phyloP scores from a whole-genome alignment of 2,797 vertebrate genomes.

The Poecilia gillii region DNA sequence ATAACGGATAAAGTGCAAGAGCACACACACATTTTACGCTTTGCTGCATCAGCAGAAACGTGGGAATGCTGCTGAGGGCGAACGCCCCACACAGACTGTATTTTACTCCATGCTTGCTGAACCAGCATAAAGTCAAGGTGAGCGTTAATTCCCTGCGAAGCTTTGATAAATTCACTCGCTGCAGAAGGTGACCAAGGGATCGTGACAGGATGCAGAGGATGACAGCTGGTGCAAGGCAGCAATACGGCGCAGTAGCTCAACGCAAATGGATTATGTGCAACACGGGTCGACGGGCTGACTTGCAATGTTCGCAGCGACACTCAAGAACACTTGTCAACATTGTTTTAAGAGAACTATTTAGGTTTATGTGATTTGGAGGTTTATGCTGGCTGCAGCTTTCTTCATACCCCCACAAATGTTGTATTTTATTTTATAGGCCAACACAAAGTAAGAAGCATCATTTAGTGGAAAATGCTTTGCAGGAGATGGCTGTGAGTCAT shows the following conservation, averaged over 20 bases:
- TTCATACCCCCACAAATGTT: background rate
- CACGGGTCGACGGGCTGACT: background rate
- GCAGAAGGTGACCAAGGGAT: constrained; percentile 7
- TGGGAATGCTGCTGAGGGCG: constrained; percentile 20
- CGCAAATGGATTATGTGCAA: constrained; percentile 1
- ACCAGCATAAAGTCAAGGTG: constrained; percentile 62
- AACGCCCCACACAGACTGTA: constrained; percentile 25
- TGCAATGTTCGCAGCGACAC: background rate
- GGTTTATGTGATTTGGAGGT: no score
- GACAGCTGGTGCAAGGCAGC: constrained; percentile 24
- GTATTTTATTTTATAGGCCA: background rate
- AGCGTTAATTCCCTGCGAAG: constrained; percentile 31
- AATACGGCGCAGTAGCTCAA: constrained; percentile 6
- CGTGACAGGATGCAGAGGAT: constrained; percentile 12
- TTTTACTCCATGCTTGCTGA: constrained; percentile 31
- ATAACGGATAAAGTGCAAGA: constrained; percentile 14
- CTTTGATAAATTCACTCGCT: constrained; percentile 41
- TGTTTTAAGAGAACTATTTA: background rate
- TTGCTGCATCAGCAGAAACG: constrained; percentile 58
- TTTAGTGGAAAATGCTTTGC: background rate
- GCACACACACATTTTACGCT: background rate
- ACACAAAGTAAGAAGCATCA: background rate
- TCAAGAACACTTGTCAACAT: no score
- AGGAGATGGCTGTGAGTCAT: background rate
- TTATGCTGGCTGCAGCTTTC: background rate